Conservation (phyloP, 2,888 invertebrate species). For the Chelonus formosanus region DNA sequence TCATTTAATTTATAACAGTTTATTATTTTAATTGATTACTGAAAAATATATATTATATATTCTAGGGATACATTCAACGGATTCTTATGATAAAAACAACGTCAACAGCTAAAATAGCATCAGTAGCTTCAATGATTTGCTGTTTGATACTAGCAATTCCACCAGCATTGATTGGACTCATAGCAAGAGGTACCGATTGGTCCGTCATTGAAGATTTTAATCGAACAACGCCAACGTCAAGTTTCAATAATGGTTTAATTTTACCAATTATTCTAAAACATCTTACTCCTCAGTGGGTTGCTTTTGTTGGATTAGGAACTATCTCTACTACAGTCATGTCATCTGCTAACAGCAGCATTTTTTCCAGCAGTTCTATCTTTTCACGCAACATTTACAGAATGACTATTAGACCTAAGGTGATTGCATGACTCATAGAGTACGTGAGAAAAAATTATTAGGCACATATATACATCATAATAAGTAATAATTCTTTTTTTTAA, state of each 20-base stretch:
- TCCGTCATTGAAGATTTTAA: constrained; percentile 55
- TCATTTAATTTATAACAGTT: no score
- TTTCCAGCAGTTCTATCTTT: constrained; percentile 78
- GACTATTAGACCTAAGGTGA: constrained; percentile 73
- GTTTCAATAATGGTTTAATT: constrained; percentile 68
- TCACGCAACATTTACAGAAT: constrained; percentile 76
- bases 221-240: constrained; percentile 48
- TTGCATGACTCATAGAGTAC: constrained; percentile 29
- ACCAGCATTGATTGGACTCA: constrained; percentile 73
- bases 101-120: constrained; percentile 71
- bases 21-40: neutral
- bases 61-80: constrained; percentile 75
- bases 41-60: neutral
- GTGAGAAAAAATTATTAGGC: no score
- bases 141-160: constrained; percentile 74
- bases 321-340: constrained; percentile 82
- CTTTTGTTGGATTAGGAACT: constrained; percentile 77
- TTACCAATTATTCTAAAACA: constrained; percentile 74
- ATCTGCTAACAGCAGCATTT: constrained; percentile 77
- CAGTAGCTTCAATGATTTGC: constrained; percentile 73
- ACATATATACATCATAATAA: no score
- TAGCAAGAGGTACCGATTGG: constrained; percentile 72
- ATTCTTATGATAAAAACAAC: constrained; percentile 74
- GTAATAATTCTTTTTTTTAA: no score
- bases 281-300: constrained; percentile 68